phyloP scores from a whole-genome alignment of 1,140 invertebrate genomes.

The Panagrolaimus sp. region DNA sequence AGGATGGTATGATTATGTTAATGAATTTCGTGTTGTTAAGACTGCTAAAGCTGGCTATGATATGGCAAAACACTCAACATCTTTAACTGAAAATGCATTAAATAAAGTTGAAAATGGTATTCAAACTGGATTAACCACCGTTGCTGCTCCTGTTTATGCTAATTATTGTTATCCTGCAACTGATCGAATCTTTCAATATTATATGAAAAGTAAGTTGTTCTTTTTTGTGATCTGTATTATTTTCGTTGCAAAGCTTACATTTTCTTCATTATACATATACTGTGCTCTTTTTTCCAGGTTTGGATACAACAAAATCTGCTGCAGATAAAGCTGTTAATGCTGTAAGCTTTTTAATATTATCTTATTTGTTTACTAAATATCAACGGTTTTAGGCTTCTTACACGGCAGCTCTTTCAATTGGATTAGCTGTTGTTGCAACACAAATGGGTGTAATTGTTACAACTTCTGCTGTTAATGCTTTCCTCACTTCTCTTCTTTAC shows the following conservation, averaged over 20 bases:
- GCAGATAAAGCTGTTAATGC: neutral
- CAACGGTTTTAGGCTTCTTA: no score
- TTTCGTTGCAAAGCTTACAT: no score
- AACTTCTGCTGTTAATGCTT: conserved; percentile 27
- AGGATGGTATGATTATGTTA: neutral
- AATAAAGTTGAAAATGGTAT: neutral
- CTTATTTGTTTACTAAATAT: no score
- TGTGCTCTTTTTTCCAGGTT: neutral
- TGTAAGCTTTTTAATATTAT: no score
- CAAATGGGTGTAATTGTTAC: conserved; percentile 27
- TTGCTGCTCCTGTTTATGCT: neutral
- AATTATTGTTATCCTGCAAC: conserved; percentile 4
- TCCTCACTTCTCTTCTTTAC: conserved; percentile 29
- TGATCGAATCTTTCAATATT: neutral
- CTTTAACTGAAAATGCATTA: neutral
- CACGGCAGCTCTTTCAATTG: conserved; percentile 15
- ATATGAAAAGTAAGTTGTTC: neutral
- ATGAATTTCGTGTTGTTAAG: neutral
- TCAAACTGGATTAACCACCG: neutral
- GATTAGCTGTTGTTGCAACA: conserved; percentile 21
- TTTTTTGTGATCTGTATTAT: no score
- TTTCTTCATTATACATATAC: neutral
- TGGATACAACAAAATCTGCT: neutral
- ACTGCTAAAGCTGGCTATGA: conserved; percentile 7
- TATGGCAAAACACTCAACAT: neutral